Percentiles rank a stretch among this genome's conserved stretches.
Evolutionary conservation across 2,888 invertebrate species (phyloP).

Genomic region (Drosophila quinaria): DNA sequence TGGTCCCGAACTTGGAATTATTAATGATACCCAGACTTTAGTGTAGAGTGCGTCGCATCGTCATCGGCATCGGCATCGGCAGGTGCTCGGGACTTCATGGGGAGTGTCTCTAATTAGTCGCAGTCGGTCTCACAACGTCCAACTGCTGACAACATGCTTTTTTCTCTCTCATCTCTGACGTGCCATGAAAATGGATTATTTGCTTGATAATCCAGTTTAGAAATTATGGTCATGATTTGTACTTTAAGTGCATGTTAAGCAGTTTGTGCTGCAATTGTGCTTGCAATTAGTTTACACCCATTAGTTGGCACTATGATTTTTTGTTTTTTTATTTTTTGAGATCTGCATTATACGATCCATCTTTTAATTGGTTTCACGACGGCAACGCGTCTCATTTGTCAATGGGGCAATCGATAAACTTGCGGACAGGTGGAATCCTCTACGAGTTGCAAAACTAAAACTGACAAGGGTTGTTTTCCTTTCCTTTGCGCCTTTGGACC

Average conservation of each 20-base stretch:
- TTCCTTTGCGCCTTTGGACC: background rate
- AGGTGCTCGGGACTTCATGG: slow-evolving; percentile 62
- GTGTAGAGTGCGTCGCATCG: slow-evolving; percentile 42
- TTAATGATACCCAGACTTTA: slow-evolving; percentile 70
- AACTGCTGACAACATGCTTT: slow-evolving; percentile 39
- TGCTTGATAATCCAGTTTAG: slow-evolving; percentile 50
- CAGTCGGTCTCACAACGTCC: slow-evolving; percentile 15
- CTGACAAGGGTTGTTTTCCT: slow-evolving; percentile 48
- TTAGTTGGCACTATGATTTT: slow-evolving; percentile 18
- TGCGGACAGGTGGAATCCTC: slow-evolving; percentile 82
- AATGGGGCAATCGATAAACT: slow-evolving; percentile 78
- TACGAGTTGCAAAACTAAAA: background rate
- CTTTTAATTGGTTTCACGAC: slow-evolving; percentile 83
- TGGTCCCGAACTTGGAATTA: slow-evolving; percentile 53
- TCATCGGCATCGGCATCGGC: slow-evolving; percentile 58
- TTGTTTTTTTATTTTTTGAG: no score
- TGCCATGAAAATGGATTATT: slow-evolving; percentile 46
- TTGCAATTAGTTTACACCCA: slow-evolving; percentile 63
- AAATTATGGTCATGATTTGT: slow-evolving; percentile 24
- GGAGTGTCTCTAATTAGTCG: slow-evolving; percentile 68
- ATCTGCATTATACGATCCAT: slow-evolving; percentile 68
- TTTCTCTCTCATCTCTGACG: slow-evolving; percentile 17
- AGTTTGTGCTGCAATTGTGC: slow-evolving; percentile 22
- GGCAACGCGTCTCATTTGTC: slow-evolving; percentile 80
- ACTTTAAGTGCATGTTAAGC: slow-evolving; percentile 33